phyloP scores from a whole-genome alignment of 2,888 invertebrate genomes.

The Megastigmus dorsalis region DNA sequence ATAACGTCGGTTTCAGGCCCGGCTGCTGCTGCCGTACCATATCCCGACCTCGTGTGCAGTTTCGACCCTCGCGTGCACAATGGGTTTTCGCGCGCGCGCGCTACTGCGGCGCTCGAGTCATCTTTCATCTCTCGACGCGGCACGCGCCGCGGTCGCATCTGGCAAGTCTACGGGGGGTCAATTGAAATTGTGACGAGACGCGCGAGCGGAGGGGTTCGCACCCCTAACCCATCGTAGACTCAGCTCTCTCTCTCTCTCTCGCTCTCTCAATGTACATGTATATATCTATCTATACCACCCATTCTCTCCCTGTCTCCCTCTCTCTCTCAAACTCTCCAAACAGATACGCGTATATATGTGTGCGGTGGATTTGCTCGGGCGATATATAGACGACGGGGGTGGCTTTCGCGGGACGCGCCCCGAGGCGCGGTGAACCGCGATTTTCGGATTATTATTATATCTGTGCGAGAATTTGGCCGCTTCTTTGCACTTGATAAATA shows the following conservation, averaged over 20 bases:
- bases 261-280: no score
- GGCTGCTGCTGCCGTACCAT: slow-evolving; percentile 14
- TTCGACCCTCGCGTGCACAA: slow-evolving; percentile 58
- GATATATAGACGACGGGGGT: no score
- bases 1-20: slow-evolving; percentile 33
- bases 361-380: no score
- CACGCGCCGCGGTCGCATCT: slow-evolving; percentile 72
- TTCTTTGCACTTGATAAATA: slow-evolving; percentile 1
- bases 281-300: no score
- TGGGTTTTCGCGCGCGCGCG: slow-evolving; percentile 56
- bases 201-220: slow-evolving; percentile 24
- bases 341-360: neutral
- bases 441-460: slow-evolving; percentile 41
- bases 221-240: slow-evolving; percentile 3
- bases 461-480: neutral
- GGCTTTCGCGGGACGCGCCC: slow-evolving; percentile 24
- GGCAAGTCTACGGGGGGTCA: slow-evolving; percentile 68
- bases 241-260: neutral
- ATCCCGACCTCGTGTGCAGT: no score
- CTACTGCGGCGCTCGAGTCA: slow-evolving; percentile 62
- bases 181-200: slow-evolving; percentile 68
- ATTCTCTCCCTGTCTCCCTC: neutral
- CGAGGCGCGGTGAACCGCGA: slow-evolving; percentile 43
- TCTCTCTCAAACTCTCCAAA: neutral
- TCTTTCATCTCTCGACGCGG: slow-evolving; percentile 71